phyloP scores from a whole-genome alignment of 2,888 invertebrate genomes.

The Mystacides longicornis region DNA sequence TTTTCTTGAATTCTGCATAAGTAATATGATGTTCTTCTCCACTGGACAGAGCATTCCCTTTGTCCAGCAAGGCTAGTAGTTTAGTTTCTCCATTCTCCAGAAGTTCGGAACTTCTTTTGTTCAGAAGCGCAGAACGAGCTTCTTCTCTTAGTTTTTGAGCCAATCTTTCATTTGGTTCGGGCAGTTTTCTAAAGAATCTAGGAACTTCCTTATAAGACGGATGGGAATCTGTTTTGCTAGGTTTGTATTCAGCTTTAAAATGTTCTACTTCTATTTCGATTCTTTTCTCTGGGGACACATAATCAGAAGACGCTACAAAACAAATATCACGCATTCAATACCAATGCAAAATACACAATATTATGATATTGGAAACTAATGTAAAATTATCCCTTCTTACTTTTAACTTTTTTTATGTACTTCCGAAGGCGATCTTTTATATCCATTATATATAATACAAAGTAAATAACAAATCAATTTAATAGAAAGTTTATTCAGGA shows the following conservation, averaged over 20 bases:
- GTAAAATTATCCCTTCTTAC: conserved; percentile 31
- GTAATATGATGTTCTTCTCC: conserved; percentile 79
- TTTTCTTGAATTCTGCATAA: conserved; percentile 77
- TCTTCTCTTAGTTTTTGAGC: conserved; percentile 11
- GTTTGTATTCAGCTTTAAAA: conserved; percentile 50
- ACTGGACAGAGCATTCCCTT: conserved; percentile 67
- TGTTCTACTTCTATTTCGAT: conserved; percentile 46
- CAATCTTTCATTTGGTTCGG: conserved; percentile 37
- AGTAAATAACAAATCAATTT: too few species aligned
- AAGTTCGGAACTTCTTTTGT: conserved; percentile 13
- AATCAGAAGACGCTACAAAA: conserved; percentile 23
- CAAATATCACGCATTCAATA: not conserved
- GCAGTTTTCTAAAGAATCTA: conserved; percentile 15
- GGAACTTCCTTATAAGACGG: conserved; percentile 59
- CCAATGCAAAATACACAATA: not conserved
- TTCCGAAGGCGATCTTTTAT: conserved; percentile 44
- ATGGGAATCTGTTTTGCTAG: conserved; percentile 40
- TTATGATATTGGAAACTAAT: not conserved
- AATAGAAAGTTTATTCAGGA: too few species aligned
- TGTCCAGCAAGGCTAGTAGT: conserved; percentile 76
- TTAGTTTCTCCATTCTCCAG: conserved; percentile 17
- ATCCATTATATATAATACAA: too few species aligned
- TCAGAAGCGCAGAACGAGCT: conserved; percentile 17
- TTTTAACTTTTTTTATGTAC: conserved; percentile 46
- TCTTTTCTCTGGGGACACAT: conserved; percentile 41